Percentiles rank a stretch among this genome's conserved stretches.
These are phyloP conservation scores for Lamprologus callipterus DNA, from an alignment of 2,113 vertebrate genomes.

Conservation along the genomic window DNA sequence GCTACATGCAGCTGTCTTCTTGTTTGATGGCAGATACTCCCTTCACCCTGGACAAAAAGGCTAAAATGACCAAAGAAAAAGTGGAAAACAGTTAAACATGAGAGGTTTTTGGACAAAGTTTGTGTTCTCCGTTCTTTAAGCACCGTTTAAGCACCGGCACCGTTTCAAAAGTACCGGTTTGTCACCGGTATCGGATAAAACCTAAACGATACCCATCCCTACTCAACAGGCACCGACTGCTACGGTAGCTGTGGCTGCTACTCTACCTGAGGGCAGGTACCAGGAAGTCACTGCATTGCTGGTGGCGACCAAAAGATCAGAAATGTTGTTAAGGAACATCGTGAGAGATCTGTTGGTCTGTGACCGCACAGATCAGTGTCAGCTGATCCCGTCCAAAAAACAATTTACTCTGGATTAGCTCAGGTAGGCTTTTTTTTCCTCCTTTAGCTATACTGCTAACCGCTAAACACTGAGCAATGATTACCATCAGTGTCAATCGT, in stretches of 20 bases:
- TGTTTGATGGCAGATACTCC: too few relatives aligned
- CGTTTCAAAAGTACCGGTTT: too few relatives aligned
- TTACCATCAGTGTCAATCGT: accelerated
- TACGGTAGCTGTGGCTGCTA: slow-evolving; percentile 8
- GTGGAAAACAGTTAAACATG: too few relatives aligned
- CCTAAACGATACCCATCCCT: too few relatives aligned
- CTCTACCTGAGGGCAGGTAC: not conserved
- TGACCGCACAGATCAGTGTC: not conserved
- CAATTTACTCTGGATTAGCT: accelerated
- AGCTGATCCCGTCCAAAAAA: not conserved
- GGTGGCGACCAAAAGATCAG: not conserved
- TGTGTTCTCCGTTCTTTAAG: accelerated
- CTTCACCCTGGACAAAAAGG: too few relatives aligned
- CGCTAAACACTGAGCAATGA: not conserved
- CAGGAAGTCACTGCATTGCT: not conserved
- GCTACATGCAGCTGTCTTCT: too few relatives aligned
- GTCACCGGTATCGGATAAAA: too few relatives aligned
- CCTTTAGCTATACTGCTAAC: accelerated
- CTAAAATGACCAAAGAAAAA: too few relatives aligned
- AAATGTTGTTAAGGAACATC: slow-evolving; percentile 6
- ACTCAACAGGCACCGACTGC: not conserved
- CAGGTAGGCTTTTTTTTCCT: not conserved
- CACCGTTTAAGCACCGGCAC: too few relatives aligned
- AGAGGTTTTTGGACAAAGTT: accelerated
- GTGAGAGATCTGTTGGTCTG: not conserved